phyloP scores from a whole-genome alignment of 1,140 invertebrate species.

The Campoletis sonorensis region DNA sequence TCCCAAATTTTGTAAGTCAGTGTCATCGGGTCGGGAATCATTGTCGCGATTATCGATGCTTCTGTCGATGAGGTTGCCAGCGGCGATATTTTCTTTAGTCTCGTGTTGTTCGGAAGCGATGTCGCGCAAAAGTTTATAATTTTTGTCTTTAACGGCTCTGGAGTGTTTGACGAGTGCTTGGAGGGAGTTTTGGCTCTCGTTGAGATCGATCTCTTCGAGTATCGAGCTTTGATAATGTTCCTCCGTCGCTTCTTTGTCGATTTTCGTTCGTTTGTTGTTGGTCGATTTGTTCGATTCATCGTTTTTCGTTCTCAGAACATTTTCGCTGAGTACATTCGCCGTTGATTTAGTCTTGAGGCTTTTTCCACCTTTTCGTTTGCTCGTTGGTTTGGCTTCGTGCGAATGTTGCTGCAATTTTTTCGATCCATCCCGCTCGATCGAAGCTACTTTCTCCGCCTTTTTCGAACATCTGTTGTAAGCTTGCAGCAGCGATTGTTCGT shows the following conservation, averaged over 20 bases:
- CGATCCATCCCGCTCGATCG: constrained; percentile 60
- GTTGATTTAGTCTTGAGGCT: constrained; percentile 65
- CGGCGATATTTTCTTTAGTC: constrained; percentile 53
- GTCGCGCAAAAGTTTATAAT: constrained; percentile 65
- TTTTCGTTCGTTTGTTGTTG: constrained; percentile 65
- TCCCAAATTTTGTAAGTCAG: constrained; percentile 59
- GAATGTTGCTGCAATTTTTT: constrained; percentile 60
- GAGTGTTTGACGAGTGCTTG: constrained; percentile 69
- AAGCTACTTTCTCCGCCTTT: constrained; percentile 57
- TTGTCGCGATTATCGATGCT: constrained; percentile 48
- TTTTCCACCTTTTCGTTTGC: constrained; percentile 68
- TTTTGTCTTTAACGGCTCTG: constrained; percentile 68
- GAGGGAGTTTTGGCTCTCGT: constrained; percentile 69
- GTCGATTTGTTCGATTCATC: constrained; percentile 55
- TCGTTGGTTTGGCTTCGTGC: constrained; percentile 60
- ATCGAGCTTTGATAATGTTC: constrained; percentile 65
- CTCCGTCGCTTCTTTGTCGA: constrained; percentile 61
- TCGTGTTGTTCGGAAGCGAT: constrained; percentile 64
- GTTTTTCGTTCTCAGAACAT: constrained; percentile 60
- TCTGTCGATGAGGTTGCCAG: constrained; percentile 49
- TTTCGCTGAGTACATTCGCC: constrained; percentile 59
- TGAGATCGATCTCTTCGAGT: constrained; percentile 63
- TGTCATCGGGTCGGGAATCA: constrained; percentile 52
- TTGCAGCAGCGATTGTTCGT: constrained; percentile 53
- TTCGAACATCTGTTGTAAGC: constrained; percentile 56